Conservation (phyloP, 2,888 invertebrate genomes). For the Tethea ocularis region DNA sequence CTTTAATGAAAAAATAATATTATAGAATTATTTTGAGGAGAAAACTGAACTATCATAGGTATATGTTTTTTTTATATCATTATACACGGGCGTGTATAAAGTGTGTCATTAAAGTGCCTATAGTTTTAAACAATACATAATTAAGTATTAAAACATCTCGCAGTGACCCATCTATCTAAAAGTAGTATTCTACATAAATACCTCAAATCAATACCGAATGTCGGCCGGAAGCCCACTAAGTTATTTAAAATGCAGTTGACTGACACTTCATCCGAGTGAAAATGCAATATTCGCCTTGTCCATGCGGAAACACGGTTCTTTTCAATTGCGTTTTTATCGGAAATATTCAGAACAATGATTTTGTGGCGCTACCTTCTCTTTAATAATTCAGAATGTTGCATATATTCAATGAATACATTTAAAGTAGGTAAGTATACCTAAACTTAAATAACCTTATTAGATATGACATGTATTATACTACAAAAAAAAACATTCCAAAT, state of each 20-base stretch:
- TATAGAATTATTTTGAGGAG: no score
- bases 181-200: conserved; percentile 41
- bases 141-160: no score
- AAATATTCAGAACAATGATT: conserved; percentile 50
- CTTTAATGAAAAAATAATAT: no score
- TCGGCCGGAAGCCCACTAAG: conserved; percentile 59
- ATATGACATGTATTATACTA: no score
- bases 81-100: no score
- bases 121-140: no score
- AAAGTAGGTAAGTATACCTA: conserved; percentile 8
- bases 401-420: conserved; percentile 38
- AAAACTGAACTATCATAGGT: no score
- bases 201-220: conserved; percentile 64
- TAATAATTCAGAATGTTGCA: conserved; percentile 43
- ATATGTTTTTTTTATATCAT: no score
- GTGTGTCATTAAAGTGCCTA: no score
- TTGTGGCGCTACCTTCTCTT: conserved; percentile 36
- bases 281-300: conserved; percentile 78
- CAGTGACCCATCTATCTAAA: conserved; percentile 20
- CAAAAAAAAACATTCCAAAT: no score
- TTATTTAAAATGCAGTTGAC: conserved; percentile 82
- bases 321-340: conserved; percentile 59
- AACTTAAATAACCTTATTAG: no score
- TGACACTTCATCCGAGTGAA: conserved; percentile 76
- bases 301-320: conserved; percentile 72